Percentiles rank a stretch among this genome's conserved stretches.
Evolutionary conservation across 2,797 vertebrate species (phyloP).

Genomic region (Pseudochromis fuscus): DNA sequence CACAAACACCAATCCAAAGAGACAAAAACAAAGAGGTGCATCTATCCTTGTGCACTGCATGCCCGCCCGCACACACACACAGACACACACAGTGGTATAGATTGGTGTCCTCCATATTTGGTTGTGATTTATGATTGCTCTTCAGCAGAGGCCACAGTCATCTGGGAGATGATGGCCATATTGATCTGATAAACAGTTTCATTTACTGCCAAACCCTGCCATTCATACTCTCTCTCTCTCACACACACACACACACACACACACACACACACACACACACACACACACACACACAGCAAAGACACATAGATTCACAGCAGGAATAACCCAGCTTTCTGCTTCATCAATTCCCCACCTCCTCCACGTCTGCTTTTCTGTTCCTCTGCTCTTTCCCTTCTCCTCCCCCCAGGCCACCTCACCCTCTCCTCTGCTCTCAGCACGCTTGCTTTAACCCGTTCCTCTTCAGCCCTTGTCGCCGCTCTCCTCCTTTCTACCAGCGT

Average conservation of each 20-base stretch:
- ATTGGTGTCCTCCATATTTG: slow-evolving; percentile 78
- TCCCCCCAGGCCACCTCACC: slow-evolving; percentile 79
- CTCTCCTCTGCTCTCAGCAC: slow-evolving; percentile 70
- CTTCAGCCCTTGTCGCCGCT: slow-evolving; percentile 57
- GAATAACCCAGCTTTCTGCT: slow-evolving; percentile 84
- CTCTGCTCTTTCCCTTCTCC: slow-evolving; percentile 74
- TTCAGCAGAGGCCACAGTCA: slow-evolving; percentile 89
- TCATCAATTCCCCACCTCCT: slow-evolving; percentile 84
- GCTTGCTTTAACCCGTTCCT: slow-evolving; percentile 78
- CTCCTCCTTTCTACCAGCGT: slow-evolving; percentile 47
- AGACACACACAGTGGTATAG: slow-evolving; percentile 60
- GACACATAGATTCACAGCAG: slow-evolving; percentile 79
- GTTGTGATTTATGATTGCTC: slow-evolving; percentile 89
- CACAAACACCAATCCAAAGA: slow-evolving; percentile 36
- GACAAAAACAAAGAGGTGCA: slow-evolving; percentile 17
- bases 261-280: background rate
- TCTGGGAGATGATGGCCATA: slow-evolving; percentile 91
- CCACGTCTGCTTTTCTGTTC: slow-evolving; percentile 78
- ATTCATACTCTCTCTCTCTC: slow-evolving; percentile 63
- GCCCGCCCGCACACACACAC: background rate
- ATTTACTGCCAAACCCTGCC: slow-evolving; percentile 86
- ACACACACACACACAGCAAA: too few relatives aligned
- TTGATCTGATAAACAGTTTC: slow-evolving; percentile 91
- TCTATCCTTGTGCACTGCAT: slow-evolving; percentile 1
- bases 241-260: slow-evolving; percentile 28